These are phyloP conservation scores for Catostomus latipinnis DNA, from an alignment of 2,797 vertebrate genomes.

Conservation along the genomic window DNA sequence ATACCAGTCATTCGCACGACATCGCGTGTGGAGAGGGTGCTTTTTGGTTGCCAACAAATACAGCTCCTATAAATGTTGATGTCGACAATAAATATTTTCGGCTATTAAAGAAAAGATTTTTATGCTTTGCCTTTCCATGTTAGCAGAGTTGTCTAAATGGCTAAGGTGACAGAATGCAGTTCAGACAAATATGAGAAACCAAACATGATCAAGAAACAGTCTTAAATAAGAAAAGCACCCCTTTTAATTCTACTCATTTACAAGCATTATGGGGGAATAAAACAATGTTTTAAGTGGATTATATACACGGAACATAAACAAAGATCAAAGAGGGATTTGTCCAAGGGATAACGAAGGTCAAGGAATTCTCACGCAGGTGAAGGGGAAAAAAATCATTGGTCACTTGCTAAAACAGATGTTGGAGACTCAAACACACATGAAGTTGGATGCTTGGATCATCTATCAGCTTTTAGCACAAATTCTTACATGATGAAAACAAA, in stretches of 20 bases:
- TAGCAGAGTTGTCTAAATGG: neutral
- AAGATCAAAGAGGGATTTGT: constrained; percentile 18
- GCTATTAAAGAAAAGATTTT: neutral
- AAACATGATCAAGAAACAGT: no score
- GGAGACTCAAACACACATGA: constrained; percentile 28
- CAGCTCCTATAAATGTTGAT: constrained; percentile 29
- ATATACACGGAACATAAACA: neutral
- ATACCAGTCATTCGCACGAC: constrained; percentile 48
- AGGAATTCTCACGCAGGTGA: neutral
- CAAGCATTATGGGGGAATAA: neutral
- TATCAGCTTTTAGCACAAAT: constrained; percentile 38
- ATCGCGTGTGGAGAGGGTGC: constrained; percentile 44
- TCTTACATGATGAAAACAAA: constrained; percentile 40
- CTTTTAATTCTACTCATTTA: neutral
- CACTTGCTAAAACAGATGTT: constrained; percentile 41
- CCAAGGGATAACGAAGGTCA: neutral
- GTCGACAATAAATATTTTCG: constrained; percentile 12
- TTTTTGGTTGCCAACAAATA: constrained; percentile 42
- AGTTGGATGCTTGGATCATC: constrained; percentile 17
- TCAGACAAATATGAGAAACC: no score
- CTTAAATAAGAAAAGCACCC: no score
- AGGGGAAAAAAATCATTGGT: neutral
- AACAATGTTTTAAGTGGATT: neutral
- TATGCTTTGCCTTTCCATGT: neutral
- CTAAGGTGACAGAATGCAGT: neutral